Evolutionary conservation across 2,113 vertebrate genomes (phyloP).

Genomic region (Rhinopithecus roxellana): DNA sequence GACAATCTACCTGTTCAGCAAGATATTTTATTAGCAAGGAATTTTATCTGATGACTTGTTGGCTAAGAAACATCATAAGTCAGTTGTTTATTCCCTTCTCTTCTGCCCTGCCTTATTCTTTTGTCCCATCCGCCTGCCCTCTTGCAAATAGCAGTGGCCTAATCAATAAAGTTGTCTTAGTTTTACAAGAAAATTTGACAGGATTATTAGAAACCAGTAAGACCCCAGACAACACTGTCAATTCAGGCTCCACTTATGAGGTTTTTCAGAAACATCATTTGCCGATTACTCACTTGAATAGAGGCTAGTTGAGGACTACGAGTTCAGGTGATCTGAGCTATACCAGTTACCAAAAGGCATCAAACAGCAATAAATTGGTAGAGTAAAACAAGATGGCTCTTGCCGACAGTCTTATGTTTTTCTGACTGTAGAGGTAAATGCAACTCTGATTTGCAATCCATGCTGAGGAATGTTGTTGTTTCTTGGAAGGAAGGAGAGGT

Average conservation of each 20-base stretch:
- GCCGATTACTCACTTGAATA: not conserved
- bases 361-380: not conserved
- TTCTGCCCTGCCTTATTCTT: not conserved
- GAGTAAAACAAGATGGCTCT: not conserved
- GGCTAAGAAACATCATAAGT: not conserved
- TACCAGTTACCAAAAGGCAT: not conserved
- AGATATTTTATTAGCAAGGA: constrained; percentile 45
- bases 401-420: not conserved
- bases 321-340: not conserved
- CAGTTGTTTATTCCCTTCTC: not conserved
- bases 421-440: not conserved
- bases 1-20: constrained; percentile 46
- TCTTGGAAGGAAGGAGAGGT: not conserved
- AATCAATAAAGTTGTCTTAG: not conserved
- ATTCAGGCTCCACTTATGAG: not conserved
- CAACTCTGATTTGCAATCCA: not conserved
- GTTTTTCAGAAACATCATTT: not conserved
- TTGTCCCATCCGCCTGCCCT: not conserved
- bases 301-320: not conserved
- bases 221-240: not conserved
- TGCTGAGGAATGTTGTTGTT: not conserved
- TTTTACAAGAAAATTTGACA: not conserved
- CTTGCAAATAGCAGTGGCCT: not conserved
- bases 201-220: not conserved
- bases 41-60: constrained; percentile 18